Evolutionary conservation across 2,888 invertebrate species (phyloP).

Genomic region (Anodontia alba): DNA sequence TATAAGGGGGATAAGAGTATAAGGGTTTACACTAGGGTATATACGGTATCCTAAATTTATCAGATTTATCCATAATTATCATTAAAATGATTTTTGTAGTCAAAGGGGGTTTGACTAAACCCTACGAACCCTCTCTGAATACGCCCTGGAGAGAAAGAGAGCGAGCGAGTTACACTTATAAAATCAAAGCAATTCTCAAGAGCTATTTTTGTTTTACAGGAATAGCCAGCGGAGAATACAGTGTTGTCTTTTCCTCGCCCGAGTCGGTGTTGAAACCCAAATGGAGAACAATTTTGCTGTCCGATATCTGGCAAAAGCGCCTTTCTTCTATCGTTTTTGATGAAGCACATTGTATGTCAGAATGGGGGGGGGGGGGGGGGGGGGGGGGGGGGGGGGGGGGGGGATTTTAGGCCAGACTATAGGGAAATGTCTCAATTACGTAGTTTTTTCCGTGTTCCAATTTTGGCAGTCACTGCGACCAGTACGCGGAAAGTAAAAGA

Average conservation of each 20-base stretch:
- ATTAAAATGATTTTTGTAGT: too few relatives aligned
- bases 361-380: constrained; percentile 52
- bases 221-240: constrained; percentile 10
- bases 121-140: too few relatives aligned
- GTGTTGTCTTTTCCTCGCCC: constrained; percentile 22
- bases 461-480: constrained; percentile 50
- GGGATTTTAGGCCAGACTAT: constrained; percentile 52
- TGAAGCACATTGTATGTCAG: constrained; percentile 62
- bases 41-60: too few relatives aligned
- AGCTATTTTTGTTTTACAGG: neutral
- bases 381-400: constrained; percentile 50
- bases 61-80: too few relatives aligned
- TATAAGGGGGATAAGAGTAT: too few relatives aligned
- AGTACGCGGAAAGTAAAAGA: constrained; percentile 36
- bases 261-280: constrained; percentile 37
- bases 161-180: neutral
- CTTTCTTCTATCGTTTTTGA: constrained; percentile 40
- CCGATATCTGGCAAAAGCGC: constrained; percentile 32
- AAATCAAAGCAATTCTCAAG: neutral
- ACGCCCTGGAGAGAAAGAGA: neutral
- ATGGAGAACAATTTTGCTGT: constrained; percentile 42
- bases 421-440: constrained; percentile 32
- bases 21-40: too few relatives aligned
- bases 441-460: constrained; percentile 42
- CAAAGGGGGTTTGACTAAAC: too few relatives aligned